A percentile compares a stretch with the other conserved stretches of the same genome.
Conservation (phyloP, 2,113 vertebrate species). For the Oncorhynchus clarkii region DNA sequence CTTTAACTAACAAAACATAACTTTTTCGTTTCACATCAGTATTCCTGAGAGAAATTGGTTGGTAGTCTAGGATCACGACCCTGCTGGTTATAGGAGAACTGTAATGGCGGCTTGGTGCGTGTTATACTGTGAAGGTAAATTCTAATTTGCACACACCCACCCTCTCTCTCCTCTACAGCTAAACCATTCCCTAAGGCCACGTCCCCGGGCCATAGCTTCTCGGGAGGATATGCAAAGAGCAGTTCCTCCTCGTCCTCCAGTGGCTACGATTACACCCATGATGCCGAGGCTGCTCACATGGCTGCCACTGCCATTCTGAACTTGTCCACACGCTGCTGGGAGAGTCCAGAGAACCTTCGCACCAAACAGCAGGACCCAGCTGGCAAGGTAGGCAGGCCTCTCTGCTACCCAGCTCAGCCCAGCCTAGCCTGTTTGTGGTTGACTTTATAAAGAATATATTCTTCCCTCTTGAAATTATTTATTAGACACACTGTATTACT, state of each 20-base stretch:
- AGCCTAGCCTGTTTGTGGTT: too few species aligned
- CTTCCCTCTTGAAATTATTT: too few species aligned
- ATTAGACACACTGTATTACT: too few species aligned
- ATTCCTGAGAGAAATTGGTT: too few species aligned
- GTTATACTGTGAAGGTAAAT: too few species aligned
- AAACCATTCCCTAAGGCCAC: conserved; percentile 86
- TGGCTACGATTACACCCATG: conserved; percentile 93
- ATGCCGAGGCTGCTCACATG: conserved; percentile 97
- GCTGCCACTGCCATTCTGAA: conserved; percentile 97
- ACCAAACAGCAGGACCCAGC: conserved; percentile 82
- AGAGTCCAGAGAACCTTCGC: conserved; percentile 92
- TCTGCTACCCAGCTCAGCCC: too few species aligned
- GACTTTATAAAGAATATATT: too few species aligned
- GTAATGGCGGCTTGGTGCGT: too few species aligned
- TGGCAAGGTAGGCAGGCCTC: conserved; percentile 76
- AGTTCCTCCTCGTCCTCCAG: conserved; percentile 78
- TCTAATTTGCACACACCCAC: background rate
- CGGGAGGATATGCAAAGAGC: conserved; percentile 82
- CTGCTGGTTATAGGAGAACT: too few species aligned
- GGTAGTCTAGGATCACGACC: too few species aligned
- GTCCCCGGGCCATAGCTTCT: conserved; percentile 82
- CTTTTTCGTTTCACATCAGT: too few species aligned
- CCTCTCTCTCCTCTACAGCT: conserved; percentile 66
- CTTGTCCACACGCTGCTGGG: conserved; percentile 98
- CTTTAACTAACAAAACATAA: too few species aligned